Evolutionary conservation across 1,140 invertebrate genomes (phyloP), one percentile per base, ranked within the genome.

Genomic region (Pygmarrhopalites habei): DNA sequence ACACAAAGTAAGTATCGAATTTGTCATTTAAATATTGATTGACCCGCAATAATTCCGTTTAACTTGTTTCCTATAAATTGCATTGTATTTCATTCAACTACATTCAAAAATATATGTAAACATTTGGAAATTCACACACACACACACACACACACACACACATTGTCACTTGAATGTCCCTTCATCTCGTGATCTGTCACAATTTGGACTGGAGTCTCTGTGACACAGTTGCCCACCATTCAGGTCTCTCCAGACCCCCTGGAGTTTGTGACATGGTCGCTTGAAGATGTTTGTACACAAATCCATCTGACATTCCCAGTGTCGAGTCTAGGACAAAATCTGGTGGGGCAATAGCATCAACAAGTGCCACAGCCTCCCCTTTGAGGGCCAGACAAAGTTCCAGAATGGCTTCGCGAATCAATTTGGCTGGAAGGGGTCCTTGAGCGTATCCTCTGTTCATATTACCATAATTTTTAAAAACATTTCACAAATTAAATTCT

Each of bases 281-380:
- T 76, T 91, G 84, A 32, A 93, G 78, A 77, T 92, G 86, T 76
- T 92, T 83, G 74, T 94, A 94, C 57, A 92, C 88, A 76, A 89
- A 79, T 73, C 90, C 90, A 79, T 92, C 87, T 2, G 87, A 83
- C 71, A 80, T 78, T 49, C 88, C 90, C n/a, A 92, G 77, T 17
- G 84, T 82, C 4, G 89, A 92, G 72, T 88, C 86, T 0, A 92
- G 73, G 68, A 89, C 82, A 74, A 88, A 93, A 79, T 96, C 92
- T 17, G 89, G 86, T 1, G 91, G 91, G 15, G 91, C 88, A 60
- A 95, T 80, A 1, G 84, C 83, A 80, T 96, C 93, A 1, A 85
- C 85, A n/a, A 94, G 77, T 7, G 85, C 72, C 15, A 93, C 82
- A 7, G 87, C 83, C 64, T 95, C 84, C 47, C 83, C 78, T 73